Evolutionary conservation across 2,797 vertebrate species (phyloP).

Genomic region (Malacoraja senta): DNA sequence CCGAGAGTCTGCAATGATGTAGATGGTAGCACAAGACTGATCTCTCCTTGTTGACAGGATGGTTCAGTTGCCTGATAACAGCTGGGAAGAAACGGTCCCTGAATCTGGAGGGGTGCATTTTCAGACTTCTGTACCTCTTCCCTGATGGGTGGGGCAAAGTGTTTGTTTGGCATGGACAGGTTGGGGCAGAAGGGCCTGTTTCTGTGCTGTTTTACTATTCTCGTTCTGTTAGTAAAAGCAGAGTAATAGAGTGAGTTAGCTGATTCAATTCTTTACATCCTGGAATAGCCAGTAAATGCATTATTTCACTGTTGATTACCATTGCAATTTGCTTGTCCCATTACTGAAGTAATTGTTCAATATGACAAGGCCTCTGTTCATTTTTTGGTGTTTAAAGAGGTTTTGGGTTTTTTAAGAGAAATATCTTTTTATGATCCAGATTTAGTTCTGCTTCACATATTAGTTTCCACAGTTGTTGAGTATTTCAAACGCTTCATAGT

Average conservation of each 20-base stretch:
- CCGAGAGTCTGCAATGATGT: too few relatives aligned
- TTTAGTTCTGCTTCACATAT: background rate
- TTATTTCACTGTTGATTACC: background rate
- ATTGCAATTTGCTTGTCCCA: slow-evolving; percentile 6
- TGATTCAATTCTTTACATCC: background rate
- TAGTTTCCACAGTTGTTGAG: background rate
- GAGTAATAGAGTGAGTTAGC: background rate
- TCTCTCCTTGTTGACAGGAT: too few relatives aligned
- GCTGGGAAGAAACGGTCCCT: too few relatives aligned
- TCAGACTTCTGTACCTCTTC: too few relatives aligned
- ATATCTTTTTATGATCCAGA: background rate
- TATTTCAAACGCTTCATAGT: background rate
- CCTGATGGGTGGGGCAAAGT: background rate
- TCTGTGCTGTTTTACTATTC: background rate
- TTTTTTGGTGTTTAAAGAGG: background rate
- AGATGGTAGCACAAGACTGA: too few relatives aligned
- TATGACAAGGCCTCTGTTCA: background rate
- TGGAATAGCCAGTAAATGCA: background rate
- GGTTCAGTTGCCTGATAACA: too few relatives aligned
- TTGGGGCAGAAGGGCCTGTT: too few relatives aligned
- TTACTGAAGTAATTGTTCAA: background rate
- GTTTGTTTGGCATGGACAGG: too few relatives aligned
- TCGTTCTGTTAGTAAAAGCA: background rate
- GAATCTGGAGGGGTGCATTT: too few relatives aligned
- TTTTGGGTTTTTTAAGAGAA: background rate